phyloP scores from a whole-genome alignment of 1,140 invertebrate species.

The Lordiphosa collinella region DNA sequence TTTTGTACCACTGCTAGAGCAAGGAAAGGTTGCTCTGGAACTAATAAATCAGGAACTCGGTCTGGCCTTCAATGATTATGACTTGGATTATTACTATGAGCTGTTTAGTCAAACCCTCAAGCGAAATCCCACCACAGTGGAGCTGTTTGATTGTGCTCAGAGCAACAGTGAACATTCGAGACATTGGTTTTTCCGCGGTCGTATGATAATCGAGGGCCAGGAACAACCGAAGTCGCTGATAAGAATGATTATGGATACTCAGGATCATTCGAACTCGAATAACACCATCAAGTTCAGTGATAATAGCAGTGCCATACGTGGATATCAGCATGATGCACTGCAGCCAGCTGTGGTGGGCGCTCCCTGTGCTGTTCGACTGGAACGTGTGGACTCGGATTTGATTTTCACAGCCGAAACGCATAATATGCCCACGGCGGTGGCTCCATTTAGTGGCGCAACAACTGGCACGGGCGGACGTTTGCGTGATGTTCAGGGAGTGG shows the following conservation, averaged over 20 bases:
- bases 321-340: constrained; percentile 86
- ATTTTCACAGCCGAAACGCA: constrained; percentile 99
- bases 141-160: constrained; percentile 99
- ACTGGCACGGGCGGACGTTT: constrained; percentile 97
- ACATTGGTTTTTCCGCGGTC: constrained; percentile 96
- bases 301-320: constrained; percentile 97
- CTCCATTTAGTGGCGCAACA: constrained; percentile 96
- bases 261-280: constrained; percentile 91
- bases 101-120: constrained; percentile 90
- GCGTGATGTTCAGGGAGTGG: constrained; percentile 96
- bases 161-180: constrained; percentile 97
- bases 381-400: constrained; percentile 88
- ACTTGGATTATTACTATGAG: constrained; percentile 91
- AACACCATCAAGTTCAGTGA: constrained; percentile 99
- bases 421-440: constrained; percentile 98
- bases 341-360: constrained; percentile 83
- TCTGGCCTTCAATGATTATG: constrained; percentile 93
- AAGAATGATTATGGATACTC: constrained; percentile 95
- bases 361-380: constrained; percentile 84
- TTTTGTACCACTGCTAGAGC: constrained; percentile 89
- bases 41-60: constrained; percentile 90
- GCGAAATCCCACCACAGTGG: constrained; percentile 97
- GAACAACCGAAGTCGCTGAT: constrained; percentile 91
- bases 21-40: constrained; percentile 89
- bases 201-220: constrained; percentile 91